Percentiles rank a stretch among this genome's conserved stretches.
phyloP scores from a whole-genome alignment of 2,888 invertebrate genomes.

The Perizoma affinitatum region DNA sequence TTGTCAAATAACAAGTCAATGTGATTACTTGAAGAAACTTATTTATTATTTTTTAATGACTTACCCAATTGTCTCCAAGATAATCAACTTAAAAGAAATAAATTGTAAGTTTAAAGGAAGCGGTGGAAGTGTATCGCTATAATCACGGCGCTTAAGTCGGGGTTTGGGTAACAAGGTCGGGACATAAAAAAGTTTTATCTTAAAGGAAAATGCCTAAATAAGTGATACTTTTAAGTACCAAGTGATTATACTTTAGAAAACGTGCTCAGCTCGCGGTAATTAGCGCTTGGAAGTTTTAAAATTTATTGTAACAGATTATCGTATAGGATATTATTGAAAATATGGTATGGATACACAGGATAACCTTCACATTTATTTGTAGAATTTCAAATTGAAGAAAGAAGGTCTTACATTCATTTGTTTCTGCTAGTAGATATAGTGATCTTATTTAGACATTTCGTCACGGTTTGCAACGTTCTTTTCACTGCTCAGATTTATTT shows the following conservation, averaged over 20 bases:
- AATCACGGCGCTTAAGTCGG: slow-evolving; percentile 31
- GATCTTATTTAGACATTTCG: no score
- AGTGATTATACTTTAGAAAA: slow-evolving; percentile 8
- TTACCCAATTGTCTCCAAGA: slow-evolving; percentile 30
- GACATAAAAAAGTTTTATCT: slow-evolving; percentile 27
- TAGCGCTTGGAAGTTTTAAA: no score
- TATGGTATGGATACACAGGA: no score
- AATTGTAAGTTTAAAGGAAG: slow-evolving; percentile 33
- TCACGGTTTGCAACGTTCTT: no score
- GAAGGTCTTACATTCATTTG: no score
- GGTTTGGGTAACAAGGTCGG: slow-evolving; percentile 33
- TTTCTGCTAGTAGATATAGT: no score
- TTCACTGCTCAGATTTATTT: no score
- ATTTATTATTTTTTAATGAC: no score
- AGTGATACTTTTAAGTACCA: slow-evolving; percentile 19
- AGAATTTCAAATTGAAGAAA: no score
- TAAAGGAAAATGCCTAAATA: slow-evolving; percentile 13
- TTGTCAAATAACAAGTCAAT: neutral
- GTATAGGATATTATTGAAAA: no score
- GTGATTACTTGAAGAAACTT: slow-evolving; percentile 9
- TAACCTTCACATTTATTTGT: no score
- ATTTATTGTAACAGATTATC: no score
- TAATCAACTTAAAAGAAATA: slow-evolving; percentile 38
- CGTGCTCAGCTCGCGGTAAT: neutral
- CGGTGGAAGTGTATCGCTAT: slow-evolving; percentile 27